phyloP scores from a whole-genome alignment of 2,113 vertebrate genomes.

The Notarius quadriscutis region DNA sequence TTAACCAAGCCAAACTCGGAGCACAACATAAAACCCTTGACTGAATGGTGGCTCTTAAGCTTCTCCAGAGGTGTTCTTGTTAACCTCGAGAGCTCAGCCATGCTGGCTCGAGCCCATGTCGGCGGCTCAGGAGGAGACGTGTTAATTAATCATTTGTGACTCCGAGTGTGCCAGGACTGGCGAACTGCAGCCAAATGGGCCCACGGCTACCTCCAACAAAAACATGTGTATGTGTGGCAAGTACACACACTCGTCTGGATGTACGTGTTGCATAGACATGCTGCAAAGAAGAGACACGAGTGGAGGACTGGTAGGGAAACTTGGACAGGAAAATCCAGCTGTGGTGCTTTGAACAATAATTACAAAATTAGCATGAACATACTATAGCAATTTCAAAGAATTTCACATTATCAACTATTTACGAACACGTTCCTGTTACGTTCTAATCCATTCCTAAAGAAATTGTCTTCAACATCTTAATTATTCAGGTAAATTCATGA shows the following conservation, averaged over 20 bases:
- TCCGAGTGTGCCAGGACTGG: conserved; percentile 42
- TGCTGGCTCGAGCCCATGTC: conserved; percentile 36
- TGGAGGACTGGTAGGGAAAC: too few relatives aligned
- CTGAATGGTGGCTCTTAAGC: conserved; percentile 17
- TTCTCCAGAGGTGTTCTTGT: conserved; percentile 44
- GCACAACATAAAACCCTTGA: background rate
- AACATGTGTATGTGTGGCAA: conserved; percentile 28
- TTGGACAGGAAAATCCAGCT: background rate
- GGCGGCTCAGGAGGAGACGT: conserved; percentile 48
- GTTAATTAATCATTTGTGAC: conserved; percentile 59
- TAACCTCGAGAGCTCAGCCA: conserved; percentile 35
- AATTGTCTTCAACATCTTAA: background rate
- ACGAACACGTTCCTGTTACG: background rate
- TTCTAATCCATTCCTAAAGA: background rate
- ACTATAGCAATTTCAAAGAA: background rate
- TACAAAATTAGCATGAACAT: background rate
- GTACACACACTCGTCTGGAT: conserved; percentile 28
- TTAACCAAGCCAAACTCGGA: background rate
- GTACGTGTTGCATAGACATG: background rate
- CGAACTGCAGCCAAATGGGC: conserved; percentile 45
- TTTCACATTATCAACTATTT: background rate
- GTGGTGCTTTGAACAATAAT: background rate
- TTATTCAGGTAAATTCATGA: background rate
- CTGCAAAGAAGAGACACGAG: background rate
- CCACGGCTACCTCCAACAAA: conserved; percentile 43